Conservation (phyloP, 2,113 vertebrate species). For the Rhodinocichla rosea region DNA sequence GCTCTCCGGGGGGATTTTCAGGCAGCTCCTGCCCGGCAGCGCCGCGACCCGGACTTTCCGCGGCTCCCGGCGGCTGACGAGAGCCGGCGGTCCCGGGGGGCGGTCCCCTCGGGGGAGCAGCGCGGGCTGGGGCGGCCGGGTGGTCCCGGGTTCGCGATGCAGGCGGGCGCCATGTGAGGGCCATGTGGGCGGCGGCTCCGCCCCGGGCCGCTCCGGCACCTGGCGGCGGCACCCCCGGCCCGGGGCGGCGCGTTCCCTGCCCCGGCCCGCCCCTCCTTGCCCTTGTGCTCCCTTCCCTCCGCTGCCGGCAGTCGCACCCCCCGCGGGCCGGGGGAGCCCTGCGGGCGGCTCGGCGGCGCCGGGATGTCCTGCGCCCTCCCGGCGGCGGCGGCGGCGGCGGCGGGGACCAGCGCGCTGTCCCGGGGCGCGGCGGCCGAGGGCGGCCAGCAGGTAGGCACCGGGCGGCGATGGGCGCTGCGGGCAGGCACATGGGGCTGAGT, state of each 20-base stretch:
- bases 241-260: background rate
- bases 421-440: slow-evolving; percentile 41
- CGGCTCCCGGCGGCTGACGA: background rate
- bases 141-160: background rate
- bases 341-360: background rate
- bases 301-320: background rate
- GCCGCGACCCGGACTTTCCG: background rate
- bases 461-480: background rate
- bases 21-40: slow-evolving; percentile 3
- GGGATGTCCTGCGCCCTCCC: slow-evolving; percentile 65
- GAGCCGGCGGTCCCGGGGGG: background rate
- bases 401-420: slow-evolving; percentile 35
- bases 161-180: slow-evolving; percentile 63
- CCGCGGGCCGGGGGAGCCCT: background rate
- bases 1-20: slow-evolving; percentile 6
- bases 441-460: slow-evolving; percentile 38
- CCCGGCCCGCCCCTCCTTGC: background rate
- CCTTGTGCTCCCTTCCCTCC: background rate
- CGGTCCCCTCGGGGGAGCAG: background rate
- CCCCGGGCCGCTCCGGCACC: background rate
- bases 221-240: background rate
- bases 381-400: background rate
- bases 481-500: background rate
- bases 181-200: slow-evolving; percentile 25
- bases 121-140: background rate